Base-by-base conservation (phyloP, 2,113 vertebrate species). In the Gavialis gangeticus region DNA sequence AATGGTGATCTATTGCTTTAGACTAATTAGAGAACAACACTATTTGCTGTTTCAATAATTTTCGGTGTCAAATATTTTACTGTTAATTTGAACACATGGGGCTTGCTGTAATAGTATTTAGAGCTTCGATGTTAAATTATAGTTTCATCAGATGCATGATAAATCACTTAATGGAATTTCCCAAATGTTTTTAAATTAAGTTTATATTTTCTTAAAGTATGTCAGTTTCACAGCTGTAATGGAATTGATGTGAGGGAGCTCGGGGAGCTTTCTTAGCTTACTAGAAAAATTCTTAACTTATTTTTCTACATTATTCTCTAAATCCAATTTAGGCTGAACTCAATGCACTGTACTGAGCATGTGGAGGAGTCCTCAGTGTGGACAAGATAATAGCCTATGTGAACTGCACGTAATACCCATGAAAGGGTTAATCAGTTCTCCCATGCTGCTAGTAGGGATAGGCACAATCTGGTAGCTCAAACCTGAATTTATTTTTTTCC, bases 71-170 rank as follows among this genome's bases (percentile, higher is more conserved):
- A 92, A 88, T 90, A 67, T 83, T 96, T 96, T 37, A 79, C 93
- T 87, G 93, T 73, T 96, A 92, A 95, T 97, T 87, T 87, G 89
- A 95, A 88, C 92, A 82, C 96, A 85, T 1, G 55, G 89, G 94
- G 71, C 56, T 91, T 90, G 9, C 93, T 94, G 85, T 71, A 89
- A 67, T 87, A 82, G 92, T 91, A 66, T 84, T 87, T 79, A 60
- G 93, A 84, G 94, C 95, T 96, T 86, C 75, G 89, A 82, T 94
- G 96, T 97, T 92, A 94, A 96, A 96, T 89, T 92, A 92, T 87
- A 60, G 93, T 75, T 96, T 95, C 95, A 96, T 95, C 97, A 95
- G 92, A 81, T 95, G 95, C 86, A 81, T 71, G 88, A 85, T 94
- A 95, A 97, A 97, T 94, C 84, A 55, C 92, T 92, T 88, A 91